A percentile compares a stretch with the other conserved stretches of the same genome.
Conservation (phyloP, 2,113 vertebrate species). For the Guaruba guarouba region DNA sequence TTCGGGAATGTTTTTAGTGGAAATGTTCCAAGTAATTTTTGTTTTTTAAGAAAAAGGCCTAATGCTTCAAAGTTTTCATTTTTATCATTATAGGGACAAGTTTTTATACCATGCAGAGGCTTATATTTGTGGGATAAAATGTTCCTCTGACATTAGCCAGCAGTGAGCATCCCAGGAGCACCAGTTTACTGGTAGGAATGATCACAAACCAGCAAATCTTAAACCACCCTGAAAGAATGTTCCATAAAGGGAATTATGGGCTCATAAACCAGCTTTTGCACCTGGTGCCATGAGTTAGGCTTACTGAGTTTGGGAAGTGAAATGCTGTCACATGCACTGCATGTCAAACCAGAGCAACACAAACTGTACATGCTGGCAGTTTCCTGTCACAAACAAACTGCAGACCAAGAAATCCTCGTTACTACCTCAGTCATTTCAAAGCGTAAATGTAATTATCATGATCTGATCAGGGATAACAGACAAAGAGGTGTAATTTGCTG, state of each 20-base stretch:
- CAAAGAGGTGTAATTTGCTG: slow-evolving; percentile 54
- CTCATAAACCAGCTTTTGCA: slow-evolving; percentile 24
- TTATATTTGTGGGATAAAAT: background rate
- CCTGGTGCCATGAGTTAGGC: background rate
- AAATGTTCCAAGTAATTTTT: background rate
- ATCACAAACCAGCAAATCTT: slow-evolving; percentile 15
- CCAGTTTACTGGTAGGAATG: background rate
- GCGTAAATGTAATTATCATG: slow-evolving; percentile 52
- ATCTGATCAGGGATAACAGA: slow-evolving; percentile 58
- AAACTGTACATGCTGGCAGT: background rate
- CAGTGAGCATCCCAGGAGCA: background rate
- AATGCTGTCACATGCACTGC: background rate
- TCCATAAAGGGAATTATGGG: background rate
- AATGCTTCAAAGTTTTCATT: background rate
- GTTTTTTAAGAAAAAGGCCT: background rate
- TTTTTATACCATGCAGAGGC: background rate
- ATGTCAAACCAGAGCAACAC: background rate
- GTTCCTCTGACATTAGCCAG: background rate
- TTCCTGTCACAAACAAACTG: slow-evolving; percentile 53
- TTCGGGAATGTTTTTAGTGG: slow-evolving; percentile 34
- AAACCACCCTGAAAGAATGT: background rate
- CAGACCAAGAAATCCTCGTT: slow-evolving; percentile 53
- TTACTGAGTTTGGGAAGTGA: background rate
- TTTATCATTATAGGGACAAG: background rate
- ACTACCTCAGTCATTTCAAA: slow-evolving; percentile 47